Evolutionary conservation across 2,888 invertebrate species (phyloP), one percentile per base, ranked within the genome.

Genomic region (Agrotis segetum): DNA sequence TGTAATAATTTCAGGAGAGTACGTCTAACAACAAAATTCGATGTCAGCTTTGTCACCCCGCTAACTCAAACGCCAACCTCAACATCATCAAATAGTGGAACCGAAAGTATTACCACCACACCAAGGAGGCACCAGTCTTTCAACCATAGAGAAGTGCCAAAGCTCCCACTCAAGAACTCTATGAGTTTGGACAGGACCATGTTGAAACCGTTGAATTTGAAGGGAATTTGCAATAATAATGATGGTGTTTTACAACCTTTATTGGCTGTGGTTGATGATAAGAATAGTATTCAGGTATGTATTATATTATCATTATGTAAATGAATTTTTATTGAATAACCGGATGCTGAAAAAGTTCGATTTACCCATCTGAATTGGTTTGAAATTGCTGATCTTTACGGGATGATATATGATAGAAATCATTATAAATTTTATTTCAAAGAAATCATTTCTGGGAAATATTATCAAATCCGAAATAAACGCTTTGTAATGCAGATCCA

Each of bases 181-280:
- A 87, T 92, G 82, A 96, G 96, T 69, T 81, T 96, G 11, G 96
- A 96, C 81, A 82, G 96, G 13, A 90, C 92, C 59, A 75, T 92
- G 0, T 84, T 96, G 3, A 95, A 95, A 56, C 96, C 95, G 3
- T 84, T 96, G 14, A 95, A 95, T 74, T 84, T 96, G 84, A 95
- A 94, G 55, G 96, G 96, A 0, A 93, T 95, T 46, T 92, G 93
- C 67, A 95, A 93, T 78, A 91, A 90, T 53, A 88, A 84, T n/a
- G 94, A 94, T n/a, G 79, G 87, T 13, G 81, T 82, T 0, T 52
- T 88, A 2, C 94, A 93, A 40, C 96, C 96, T n/a, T 77, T 96
- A 56, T 75, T 96, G 71, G 96, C 95, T 52, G 94, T 96, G 3
- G 91, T 96, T 11, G 96, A 96, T 79, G 96, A 95, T 79, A 94